A percentile compares a stretch with the other conserved stretches of the same genome.
phyloP scores from a whole-genome alignment of 2,888 invertebrate genomes.

The Petrolisthes manimaculis region DNA sequence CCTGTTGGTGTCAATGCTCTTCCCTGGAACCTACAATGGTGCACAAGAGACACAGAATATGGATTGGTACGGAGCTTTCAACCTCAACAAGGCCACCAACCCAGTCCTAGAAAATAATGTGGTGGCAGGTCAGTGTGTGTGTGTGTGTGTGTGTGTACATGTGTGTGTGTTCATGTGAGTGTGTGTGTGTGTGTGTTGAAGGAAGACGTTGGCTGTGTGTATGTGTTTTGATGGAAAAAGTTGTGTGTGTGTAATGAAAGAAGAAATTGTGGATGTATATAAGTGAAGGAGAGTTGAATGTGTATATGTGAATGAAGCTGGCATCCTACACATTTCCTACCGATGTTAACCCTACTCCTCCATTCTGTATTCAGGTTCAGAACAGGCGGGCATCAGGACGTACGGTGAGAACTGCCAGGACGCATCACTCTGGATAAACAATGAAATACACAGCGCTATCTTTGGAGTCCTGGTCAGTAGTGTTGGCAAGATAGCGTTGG shows the following conservation, averaged over 20 bases:
- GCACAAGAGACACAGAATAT: slow-evolving; percentile 39
- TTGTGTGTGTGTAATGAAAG: too few species aligned
- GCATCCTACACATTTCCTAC: neutral
- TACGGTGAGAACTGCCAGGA: slow-evolving; percentile 41
- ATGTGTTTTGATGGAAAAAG: neutral
- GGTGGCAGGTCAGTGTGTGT: slow-evolving; percentile 47
- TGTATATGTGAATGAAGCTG: neutral
- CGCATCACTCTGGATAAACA: slow-evolving; percentile 42
- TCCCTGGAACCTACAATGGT: slow-evolving; percentile 49
- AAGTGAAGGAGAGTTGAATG: slow-evolving; percentile 13
- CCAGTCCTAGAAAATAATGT: slow-evolving; percentile 44
- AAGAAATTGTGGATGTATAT: too few species aligned
- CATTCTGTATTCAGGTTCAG: slow-evolving; percentile 32
- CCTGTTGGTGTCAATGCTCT: slow-evolving; percentile 45
- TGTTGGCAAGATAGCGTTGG: neutral
- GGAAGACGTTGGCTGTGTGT: neutral
- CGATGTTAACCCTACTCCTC: neutral
- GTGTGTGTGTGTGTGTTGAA: neutral
- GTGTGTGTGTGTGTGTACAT: neutral
- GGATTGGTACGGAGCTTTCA: slow-evolving; percentile 48
- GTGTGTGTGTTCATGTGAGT: neutral
- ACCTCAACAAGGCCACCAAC: slow-evolving; percentile 44
- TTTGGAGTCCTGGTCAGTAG: slow-evolving; percentile 32
- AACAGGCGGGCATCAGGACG: slow-evolving; percentile 52
- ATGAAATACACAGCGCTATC: slow-evolving; percentile 44